These are phyloP conservation scores for Erinaceus europaeus DNA, from an alignment of 2,113 vertebrate species.

Conservation along the genomic window DNA sequence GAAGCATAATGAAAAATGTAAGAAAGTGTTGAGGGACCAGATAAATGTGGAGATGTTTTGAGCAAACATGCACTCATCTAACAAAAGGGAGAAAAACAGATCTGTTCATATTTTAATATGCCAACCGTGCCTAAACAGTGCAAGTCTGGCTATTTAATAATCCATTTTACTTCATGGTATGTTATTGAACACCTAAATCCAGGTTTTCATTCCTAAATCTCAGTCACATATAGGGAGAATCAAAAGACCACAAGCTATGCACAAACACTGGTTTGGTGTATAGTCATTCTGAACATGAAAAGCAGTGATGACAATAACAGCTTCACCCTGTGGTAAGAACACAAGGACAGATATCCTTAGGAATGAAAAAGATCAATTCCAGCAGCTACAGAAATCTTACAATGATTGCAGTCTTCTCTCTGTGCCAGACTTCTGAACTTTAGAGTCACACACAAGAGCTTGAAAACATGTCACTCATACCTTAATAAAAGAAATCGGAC, in stretches of 20 bases:
- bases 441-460: background rate
- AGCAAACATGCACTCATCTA: background rate
- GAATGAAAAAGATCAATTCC: too few species aligned
- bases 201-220: background rate
- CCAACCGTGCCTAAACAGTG: background rate
- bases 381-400: background rate
- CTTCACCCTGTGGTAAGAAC: background rate
- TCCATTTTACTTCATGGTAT: background rate
- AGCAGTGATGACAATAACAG: background rate
- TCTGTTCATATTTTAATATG: background rate
- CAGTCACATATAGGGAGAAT: background rate
- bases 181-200: background rate
- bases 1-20: background rate
- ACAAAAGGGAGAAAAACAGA: background rate
- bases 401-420: background rate
- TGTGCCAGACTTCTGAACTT: constrained; percentile 32
- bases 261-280: background rate
- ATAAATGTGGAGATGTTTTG: background rate
- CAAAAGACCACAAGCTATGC: background rate
- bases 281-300: background rate
- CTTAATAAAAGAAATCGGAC: background rate
- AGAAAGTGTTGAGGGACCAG: background rate
- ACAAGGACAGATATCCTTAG: too few species aligned
- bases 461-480: constrained; percentile 24
- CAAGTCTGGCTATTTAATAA: background rate